Percentiles rank a stretch among this genome's conserved stretches.
phyloP scores from a whole-genome alignment of 2,888 invertebrate species.

The Colostygia pectinataria region DNA sequence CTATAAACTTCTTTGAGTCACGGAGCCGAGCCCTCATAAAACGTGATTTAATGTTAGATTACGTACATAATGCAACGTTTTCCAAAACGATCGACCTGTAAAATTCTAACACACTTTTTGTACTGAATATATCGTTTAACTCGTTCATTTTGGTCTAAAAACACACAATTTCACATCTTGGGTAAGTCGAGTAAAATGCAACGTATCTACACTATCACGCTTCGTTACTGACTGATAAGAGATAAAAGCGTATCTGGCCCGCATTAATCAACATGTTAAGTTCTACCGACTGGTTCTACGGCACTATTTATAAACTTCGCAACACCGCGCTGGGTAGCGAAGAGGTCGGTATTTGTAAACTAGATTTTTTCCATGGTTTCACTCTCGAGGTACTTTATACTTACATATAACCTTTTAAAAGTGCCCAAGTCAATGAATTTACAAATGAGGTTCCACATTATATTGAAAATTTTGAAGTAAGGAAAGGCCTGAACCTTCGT shows the following conservation, averaged over 20 bases:
- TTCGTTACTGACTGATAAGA: conserved; percentile 49
- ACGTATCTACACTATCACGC: conserved; percentile 42
- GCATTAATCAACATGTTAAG: conserved; percentile 20
- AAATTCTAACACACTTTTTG: conserved; percentile 58
- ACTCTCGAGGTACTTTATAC: too few species aligned
- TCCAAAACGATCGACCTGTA: conserved; percentile 58
- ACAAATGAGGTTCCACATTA: too few species aligned
- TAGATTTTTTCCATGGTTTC: too few species aligned
- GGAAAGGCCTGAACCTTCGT: too few species aligned
- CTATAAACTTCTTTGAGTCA: conserved; percentile 21
- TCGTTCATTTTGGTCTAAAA: conserved; percentile 50
- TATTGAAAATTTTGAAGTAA: too few species aligned
- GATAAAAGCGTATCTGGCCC: conserved; percentile 41
- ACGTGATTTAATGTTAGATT: conserved; percentile 16
- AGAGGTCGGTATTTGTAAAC: conserved; percentile 18
- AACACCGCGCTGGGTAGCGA: background rate
- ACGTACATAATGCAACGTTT: conserved; percentile 58
- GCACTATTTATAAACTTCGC: conserved; percentile 30
- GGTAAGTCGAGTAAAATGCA: conserved; percentile 25
- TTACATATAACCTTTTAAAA: too few species aligned
- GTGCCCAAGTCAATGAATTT: too few species aligned
- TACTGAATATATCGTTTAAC: conserved; percentile 47
- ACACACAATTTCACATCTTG: conserved; percentile 20
- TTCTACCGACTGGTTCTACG: too few species aligned
- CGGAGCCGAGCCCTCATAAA: conserved; percentile 17